Evolutionary conservation across 2,888 invertebrate genomes (phyloP), one percentile per base, ranked within the genome.

Genomic region (Lithodes maja): DNA sequence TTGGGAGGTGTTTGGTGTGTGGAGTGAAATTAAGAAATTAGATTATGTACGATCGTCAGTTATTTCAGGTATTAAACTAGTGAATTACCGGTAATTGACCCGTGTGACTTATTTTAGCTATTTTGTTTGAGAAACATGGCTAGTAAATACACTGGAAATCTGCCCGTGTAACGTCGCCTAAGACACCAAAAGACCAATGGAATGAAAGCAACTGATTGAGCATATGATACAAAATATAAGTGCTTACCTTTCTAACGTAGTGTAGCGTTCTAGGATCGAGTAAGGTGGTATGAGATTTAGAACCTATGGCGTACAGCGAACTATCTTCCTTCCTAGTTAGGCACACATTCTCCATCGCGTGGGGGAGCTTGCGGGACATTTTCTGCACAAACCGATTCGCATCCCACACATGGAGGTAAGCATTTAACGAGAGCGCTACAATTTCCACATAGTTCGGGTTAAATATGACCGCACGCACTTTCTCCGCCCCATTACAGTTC

Each of bases 341-440:
- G 93, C 99, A 99, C 68, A 98, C 98, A 93, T 98, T 98, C 94
- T 99, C 99, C 94, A 97, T 97, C 91, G 97, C 96, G 89, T 97
- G 97, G 0, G 97, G 97, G 93, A 99, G 94, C 94, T 97, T 97
- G 86, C 97, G 94, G 3, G 97, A 97, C 92, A 97, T 95, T 93
- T 97, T 97, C 95, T 95, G 93, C 49, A 93, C 93, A 92, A 91
- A 90, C 15, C 86, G 77, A 68, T 86, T 89, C 0, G 98, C 97
- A 94, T 96, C 97, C 96, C 98, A 98, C 92, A 98, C 96, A 94
- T 99, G 98, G 93, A 99, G 97, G 94, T 97, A 98, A 0, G 98
- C 98, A 94, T 99, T 99, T 9, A 98, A 95, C 0, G 98, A 98
- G 1, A 99, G 94, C 9, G 98, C 98, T 0, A 98, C 98, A 90